Percentiles rank a stretch among this genome's conserved stretches.
These are phyloP conservation scores for Xestia rhomboidea DNA, from an alignment of 2,888 invertebrate species.

Conservation along the genomic window DNA sequence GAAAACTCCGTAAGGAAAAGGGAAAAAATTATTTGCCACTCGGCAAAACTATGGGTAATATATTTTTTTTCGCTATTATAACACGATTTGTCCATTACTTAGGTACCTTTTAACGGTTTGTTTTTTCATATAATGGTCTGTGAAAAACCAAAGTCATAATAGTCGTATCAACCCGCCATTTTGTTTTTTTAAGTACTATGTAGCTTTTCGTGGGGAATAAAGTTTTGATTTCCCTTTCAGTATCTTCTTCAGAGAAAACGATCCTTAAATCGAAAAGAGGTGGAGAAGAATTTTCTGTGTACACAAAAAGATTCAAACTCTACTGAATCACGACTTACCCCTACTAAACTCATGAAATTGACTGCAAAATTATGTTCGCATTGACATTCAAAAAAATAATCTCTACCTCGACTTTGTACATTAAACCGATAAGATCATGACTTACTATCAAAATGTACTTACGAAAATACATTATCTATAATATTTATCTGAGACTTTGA, in stretches of 20 bases:
- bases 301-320: conserved; percentile 79
- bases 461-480: conserved; percentile 33
- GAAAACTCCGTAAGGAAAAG: conserved; percentile 67
- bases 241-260: conserved; percentile 64
- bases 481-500: conserved; percentile 38
- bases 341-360: background rate
- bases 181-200: background rate
- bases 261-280: conserved; percentile 74
- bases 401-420: conserved; percentile 34
- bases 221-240: conserved; percentile 71
- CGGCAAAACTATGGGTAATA: conserved; percentile 72
- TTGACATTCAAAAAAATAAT: conserved; percentile 22
- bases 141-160: conserved; percentile 3
- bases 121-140: conserved; percentile 33
- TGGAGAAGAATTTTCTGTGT: conserved; percentile 73
- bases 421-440: conserved; percentile 39
- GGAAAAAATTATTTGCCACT: conserved; percentile 75
- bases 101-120: conserved; percentile 11
- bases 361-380: conserved; percentile 20
- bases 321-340: background rate
- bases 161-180: background rate
- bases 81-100: conserved; percentile 30
- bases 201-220: background rate
- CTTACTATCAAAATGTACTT: conserved; percentile 38
- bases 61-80: conserved; percentile 23